Evolutionary conservation across 2,113 vertebrate genomes (phyloP), one percentile per base, ranked within the genome.

Genomic region (Galeopterus variegatus): DNA sequence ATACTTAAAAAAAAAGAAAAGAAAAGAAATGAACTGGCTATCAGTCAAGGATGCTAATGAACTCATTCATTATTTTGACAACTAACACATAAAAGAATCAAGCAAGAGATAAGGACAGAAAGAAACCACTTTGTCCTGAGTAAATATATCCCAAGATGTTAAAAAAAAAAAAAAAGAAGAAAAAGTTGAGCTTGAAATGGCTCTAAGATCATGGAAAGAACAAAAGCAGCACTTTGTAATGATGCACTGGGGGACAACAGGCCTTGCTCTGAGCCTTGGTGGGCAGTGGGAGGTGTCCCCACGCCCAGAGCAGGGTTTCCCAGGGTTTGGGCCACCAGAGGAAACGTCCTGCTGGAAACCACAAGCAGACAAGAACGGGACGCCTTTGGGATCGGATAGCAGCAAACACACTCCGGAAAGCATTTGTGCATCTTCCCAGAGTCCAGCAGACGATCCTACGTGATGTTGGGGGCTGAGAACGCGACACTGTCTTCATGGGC

Each of bases 11-110:
- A 73, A 41, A 41, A 41, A 41, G 4, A 41, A 41, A 28, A 54
- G 23, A 65, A 48, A 33, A 86, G n/a, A 82, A 54, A 2, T 26
- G 31, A 79, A 33, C 6, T 64, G 28, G 52, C 31, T 80, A 69
- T 77, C 56, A 17, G 13, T 48, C 60, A 5, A 87, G 48, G 33
- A 87, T 77, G 56, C 33, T 90, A 87, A 88, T 31, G 73, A 77
- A 36, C 62, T 8, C 58, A 86, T 82, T 92, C 52, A 76, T 86
- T 82, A 60, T 92, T 95, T 97, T 89, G 79, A 56, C 87, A 94
- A 80, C 75, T 79, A 50, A 76, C 64, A 90, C 60, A 50, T 48
- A 82, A 72, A 94, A 58, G 36, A 62, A 80, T 70, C 50, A 79
- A 89, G 18, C 56, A 67, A 87, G 58, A 75, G 28, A 83, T 48